Evolutionary conservation across 2,113 vertebrate species (phyloP).

Genomic region (Bufo bufo): DNA sequence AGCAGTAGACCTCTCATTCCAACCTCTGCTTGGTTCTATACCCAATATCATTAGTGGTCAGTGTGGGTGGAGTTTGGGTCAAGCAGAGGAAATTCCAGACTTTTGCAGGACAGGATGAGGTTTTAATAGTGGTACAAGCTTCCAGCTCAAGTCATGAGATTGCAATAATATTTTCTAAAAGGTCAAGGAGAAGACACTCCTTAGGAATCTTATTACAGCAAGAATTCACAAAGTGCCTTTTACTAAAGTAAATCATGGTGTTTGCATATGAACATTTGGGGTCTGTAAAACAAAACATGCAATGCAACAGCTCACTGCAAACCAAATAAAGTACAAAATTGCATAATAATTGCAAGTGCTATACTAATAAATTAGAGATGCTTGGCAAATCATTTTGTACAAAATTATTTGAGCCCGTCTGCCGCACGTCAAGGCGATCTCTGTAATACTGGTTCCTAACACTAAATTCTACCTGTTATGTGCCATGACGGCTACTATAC

Average conservation of each 20-base stretch:
- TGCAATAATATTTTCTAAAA: neutral
- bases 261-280: neutral
- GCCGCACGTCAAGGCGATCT: too few species aligned
- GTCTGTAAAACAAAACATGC: too few species aligned
- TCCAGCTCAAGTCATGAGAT: slow-evolving; percentile 4
- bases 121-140: slow-evolving; percentile 17
- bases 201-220: neutral
- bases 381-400: too few species aligned
- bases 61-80: slow-evolving; percentile 3
- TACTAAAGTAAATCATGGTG: neutral
- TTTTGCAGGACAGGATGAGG: slow-evolving; percentile 23
- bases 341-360: too few species aligned
- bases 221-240: neutral
- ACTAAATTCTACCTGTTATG: too few species aligned
- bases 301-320: too few species aligned
- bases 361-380: too few species aligned
- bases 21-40: neutral
- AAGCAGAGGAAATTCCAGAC: slow-evolving; percentile 28
- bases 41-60: slow-evolving; percentile 17
- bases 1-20: neutral
- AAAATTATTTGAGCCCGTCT: too few species aligned
- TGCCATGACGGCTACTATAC: too few species aligned
- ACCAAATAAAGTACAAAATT: too few species aligned
- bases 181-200: neutral
- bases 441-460: too few species aligned